A percentile compares a stretch with the other conserved stretches of the same genome.
Conservation (phyloP, 2,113 vertebrate species). For the Desmodus rotundus region DNA sequence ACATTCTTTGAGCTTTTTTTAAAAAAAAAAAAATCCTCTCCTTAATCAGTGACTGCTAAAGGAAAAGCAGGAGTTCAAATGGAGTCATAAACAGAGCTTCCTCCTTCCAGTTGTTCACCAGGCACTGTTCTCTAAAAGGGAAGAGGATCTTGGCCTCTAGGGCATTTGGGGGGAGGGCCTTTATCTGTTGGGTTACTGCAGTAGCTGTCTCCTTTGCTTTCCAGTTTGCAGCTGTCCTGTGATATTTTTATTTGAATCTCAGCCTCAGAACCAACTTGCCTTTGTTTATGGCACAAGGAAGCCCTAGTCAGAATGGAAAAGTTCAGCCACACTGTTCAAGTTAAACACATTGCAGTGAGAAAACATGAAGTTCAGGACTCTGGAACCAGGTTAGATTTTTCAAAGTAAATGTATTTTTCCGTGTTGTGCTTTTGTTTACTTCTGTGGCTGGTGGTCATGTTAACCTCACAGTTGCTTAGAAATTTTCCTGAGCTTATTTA, state of each 20-base stretch:
- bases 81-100: conserved; percentile 8
- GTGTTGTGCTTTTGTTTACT: background rate
- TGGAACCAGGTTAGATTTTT: conserved; percentile 14
- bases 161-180: background rate
- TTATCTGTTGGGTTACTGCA: background rate
- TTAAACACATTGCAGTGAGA: background rate
- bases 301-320: background rate
- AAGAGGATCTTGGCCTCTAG: conserved; percentile 5
- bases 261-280: background rate
- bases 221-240: conserved; percentile 10
- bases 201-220: conserved; percentile 39
- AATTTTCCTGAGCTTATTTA: background rate
- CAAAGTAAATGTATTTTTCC: conserved; percentile 1
- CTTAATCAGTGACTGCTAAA: background rate
- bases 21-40: background rate
- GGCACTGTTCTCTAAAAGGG: conserved; percentile 21
- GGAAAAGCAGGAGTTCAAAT: background rate
- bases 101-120: background rate
- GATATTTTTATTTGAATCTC: conserved; percentile 46
- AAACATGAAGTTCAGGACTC: background rate
- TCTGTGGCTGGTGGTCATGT: background rate
- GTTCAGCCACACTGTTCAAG: background rate
- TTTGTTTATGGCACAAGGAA: conserved; percentile 31
- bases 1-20: conserved; percentile 1
- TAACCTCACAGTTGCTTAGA: background rate